These are phyloP conservation scores for Leptinotarsa juncta DNA, from an alignment of 2,888 invertebrate genomes.

Conservation along the genomic window DNA sequence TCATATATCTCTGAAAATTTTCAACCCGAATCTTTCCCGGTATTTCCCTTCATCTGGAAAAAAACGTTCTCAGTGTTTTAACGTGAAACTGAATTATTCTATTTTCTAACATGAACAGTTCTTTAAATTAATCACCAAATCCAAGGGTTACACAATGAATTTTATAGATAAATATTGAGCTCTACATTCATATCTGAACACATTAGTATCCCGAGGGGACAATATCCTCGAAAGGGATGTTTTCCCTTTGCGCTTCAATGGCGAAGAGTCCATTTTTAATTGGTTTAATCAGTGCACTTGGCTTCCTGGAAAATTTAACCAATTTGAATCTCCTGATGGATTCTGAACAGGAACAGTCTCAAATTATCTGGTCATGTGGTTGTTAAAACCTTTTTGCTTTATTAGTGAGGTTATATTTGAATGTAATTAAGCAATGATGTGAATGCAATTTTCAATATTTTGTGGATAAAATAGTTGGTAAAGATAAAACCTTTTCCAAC, in stretches of 20 bases:
- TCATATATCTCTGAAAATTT: no score
- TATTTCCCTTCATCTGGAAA: not conserved
- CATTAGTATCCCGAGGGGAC: slow-evolving; percentile 25
- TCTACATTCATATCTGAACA: slow-evolving; percentile 16
- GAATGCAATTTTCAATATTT: no score
- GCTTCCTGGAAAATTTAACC: slow-evolving; percentile 10
- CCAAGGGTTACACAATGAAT: slow-evolving; percentile 3
- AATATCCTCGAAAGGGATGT: slow-evolving; percentile 9
- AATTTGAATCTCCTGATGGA: slow-evolving; percentile 5
- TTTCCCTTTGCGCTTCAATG: slow-evolving; percentile 8
- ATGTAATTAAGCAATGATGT: no score
- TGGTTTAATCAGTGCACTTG: slow-evolving; percentile 17
- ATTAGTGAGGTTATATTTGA: not conserved
- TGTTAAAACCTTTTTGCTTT: not conserved
- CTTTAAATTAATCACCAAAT: not conserved
- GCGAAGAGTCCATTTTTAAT: slow-evolving; percentile 24
- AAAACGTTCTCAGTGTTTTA: not conserved
- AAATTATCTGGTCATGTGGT: slow-evolving; percentile 13
- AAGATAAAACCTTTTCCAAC: no score
- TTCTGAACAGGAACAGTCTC: not conserved
- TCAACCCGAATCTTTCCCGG: not conserved
- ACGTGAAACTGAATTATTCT: not conserved
- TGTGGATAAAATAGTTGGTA: no score
- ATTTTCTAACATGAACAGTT: not conserved
- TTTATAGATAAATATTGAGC: slow-evolving; percentile 11